These are phyloP conservation scores for Lottia scabra DNA, from an alignment of 2,888 invertebrate genomes.

Conservation along the genomic window DNA sequence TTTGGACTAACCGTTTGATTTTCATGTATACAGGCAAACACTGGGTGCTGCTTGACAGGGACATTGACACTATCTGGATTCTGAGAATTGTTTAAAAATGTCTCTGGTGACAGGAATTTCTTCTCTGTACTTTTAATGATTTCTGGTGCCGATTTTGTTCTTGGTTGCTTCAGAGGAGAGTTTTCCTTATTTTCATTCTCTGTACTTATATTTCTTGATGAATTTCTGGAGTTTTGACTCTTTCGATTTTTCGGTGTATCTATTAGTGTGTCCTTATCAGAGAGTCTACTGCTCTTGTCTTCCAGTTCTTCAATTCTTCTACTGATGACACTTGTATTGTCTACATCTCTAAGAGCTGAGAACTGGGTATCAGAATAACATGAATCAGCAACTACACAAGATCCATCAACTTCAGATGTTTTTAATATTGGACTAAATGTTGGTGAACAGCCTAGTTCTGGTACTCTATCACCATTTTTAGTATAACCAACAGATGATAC, in stretches of 20 bases:
- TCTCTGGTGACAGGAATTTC: slow-evolving; percentile 27
- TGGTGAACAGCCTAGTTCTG: background rate
- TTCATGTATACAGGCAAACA: background rate
- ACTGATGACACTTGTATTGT: background rate
- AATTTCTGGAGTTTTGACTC: background rate
- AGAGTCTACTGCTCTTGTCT: background rate
- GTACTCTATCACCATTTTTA: background rate
- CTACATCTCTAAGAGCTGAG: slow-evolving; percentile 9
- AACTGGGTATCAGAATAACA: slow-evolving; percentile 20
- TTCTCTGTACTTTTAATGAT: background rate
- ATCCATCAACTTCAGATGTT: background rate
- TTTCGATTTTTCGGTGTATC: background rate
- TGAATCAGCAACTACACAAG: slow-evolving; percentile 21
- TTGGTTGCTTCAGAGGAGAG: background rate
- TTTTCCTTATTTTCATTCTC: slow-evolving; percentile 1
- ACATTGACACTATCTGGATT: background rate
- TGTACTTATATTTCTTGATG: background rate
- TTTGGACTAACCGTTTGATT: slow-evolving; percentile 40
- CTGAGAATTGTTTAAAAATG: slow-evolving; percentile 31
- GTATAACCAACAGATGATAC: background rate
- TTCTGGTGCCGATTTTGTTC: background rate
- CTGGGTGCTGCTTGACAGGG: background rate
- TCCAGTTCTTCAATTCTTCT: background rate
- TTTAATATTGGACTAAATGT: background rate
- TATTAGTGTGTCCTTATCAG: background rate